Conservation (phyloP, 2,113 vertebrate species). For the Ptilorrhoa leucosticta region DNA sequence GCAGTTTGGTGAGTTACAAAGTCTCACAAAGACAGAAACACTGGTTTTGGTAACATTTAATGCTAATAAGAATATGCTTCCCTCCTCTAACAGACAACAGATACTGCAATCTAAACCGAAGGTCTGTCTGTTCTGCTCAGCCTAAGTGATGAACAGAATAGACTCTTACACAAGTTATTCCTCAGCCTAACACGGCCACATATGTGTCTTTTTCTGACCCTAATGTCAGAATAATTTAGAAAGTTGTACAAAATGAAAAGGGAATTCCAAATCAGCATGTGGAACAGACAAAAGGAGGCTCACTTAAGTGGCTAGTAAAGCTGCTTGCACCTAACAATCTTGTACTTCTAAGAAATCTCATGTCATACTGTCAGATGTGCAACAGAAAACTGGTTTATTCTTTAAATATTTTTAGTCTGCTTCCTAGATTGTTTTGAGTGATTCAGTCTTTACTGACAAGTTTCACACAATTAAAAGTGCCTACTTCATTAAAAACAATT, state of each 20-base stretch:
- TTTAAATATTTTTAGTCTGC: not conserved
- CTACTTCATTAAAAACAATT: not conserved
- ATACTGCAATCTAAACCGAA: not conserved
- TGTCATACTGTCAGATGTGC: not conserved
- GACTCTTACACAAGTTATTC: not conserved
- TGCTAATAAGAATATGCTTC: not conserved
- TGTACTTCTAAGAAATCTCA: not conserved
- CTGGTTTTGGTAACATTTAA: not conserved
- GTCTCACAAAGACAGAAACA: not conserved
- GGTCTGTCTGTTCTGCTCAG: too few relatives aligned
- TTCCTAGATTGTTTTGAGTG: not conserved
- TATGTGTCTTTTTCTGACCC: rapidly evolving
- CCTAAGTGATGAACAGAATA: not conserved
- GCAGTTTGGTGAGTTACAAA: not conserved
- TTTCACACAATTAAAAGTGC: not conserved
- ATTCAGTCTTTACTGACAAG: not conserved
- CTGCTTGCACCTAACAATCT: not conserved
- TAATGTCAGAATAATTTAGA: not conserved
- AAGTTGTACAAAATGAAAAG: not conserved
- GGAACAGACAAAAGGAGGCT: not conserved
- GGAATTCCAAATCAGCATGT: not conserved
- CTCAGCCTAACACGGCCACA: not conserved
- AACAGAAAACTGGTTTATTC: not conserved
- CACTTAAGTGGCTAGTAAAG: not conserved
- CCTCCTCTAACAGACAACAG: not conserved